These are phyloP conservation scores for Poecile montanus DNA, from an alignment of 2,797 vertebrate genomes.

Conservation along the genomic window DNA sequence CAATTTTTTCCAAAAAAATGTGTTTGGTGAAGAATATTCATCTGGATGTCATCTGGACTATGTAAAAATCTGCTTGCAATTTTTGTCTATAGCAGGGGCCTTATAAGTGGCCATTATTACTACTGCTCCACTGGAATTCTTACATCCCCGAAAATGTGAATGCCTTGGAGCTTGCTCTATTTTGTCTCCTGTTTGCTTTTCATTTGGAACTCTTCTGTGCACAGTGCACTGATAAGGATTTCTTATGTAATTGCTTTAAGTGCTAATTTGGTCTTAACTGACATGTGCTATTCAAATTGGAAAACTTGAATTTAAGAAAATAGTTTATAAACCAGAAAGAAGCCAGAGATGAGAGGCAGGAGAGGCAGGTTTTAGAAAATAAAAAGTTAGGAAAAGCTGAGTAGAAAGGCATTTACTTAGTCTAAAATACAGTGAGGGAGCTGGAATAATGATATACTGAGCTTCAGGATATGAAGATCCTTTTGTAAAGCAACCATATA, in stretches of 20 bases:
- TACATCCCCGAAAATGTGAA: neutral
- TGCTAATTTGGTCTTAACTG: neutral
- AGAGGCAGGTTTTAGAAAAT: neutral
- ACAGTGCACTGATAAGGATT: neutral
- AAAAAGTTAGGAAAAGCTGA: neutral
- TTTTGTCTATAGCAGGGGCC: neutral
- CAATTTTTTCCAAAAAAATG: neutral
- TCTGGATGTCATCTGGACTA: neutral
- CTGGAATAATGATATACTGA: neutral
- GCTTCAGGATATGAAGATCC: neutral
- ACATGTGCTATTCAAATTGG: neutral
- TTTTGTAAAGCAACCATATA: neutral
- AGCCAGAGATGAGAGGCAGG: neutral
- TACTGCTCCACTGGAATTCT: neutral
- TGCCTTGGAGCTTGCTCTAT: neutral
- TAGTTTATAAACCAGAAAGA: neutral
- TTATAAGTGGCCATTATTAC: neutral
- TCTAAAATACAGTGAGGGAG: neutral
- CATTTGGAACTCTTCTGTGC: slow-evolving; percentile 27
- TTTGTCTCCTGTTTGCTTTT: neutral
- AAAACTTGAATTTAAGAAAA: neutral
- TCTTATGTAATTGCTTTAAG: slow-evolving; percentile 16
- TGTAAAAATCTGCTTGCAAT: slow-evolving; percentile 4
- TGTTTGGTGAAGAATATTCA: neutral
- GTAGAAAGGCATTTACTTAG: neutral